Conservation (phyloP, 2,113 vertebrate genomes). For the Platichthys stellatus region DNA sequence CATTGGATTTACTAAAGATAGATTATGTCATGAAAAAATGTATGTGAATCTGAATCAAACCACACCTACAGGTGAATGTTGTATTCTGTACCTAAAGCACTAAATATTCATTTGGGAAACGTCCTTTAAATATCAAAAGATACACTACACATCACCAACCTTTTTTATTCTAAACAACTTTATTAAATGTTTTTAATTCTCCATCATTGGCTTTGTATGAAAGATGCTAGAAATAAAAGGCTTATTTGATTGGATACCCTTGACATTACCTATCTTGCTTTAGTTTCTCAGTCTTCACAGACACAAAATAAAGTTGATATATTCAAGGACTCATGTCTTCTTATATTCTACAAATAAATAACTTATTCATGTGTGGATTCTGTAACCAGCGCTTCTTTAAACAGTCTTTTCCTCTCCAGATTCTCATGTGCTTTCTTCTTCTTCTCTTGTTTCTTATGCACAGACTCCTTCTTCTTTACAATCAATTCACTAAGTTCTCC, state of each 20-base stretch:
- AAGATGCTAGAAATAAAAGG: not conserved
- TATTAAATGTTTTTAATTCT: not conserved
- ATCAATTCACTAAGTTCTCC: slow-evolving; percentile 88
- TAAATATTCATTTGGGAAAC: not conserved
- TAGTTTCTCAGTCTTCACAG: not conserved
- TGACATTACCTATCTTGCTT: not conserved
- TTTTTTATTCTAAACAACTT: not conserved
- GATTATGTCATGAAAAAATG: too few species aligned
- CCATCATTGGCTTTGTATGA: not conserved
- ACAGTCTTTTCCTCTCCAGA: slow-evolving; percentile 87
- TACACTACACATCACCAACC: not conserved
- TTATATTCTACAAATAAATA: not conserved
- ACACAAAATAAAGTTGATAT: not conserved
- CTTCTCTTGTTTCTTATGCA: slow-evolving; percentile 88
- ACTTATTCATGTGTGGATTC: slow-evolving; percentile 58
- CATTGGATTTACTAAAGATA: too few species aligned
- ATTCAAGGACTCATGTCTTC: not conserved
- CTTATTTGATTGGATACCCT: too few species aligned
- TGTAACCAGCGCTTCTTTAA: slow-evolving; percentile 81
- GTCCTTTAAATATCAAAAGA: not conserved
- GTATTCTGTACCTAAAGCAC: not conserved
- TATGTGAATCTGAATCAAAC: too few species aligned
- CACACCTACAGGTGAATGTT: too few species aligned
- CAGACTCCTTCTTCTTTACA: slow-evolving; percentile 80
- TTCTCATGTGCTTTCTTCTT: slow-evolving; percentile 87